Evolutionary conservation across 2,113 vertebrate species (phyloP).

Genomic region (Corythoichthys haematopterus): DNA sequence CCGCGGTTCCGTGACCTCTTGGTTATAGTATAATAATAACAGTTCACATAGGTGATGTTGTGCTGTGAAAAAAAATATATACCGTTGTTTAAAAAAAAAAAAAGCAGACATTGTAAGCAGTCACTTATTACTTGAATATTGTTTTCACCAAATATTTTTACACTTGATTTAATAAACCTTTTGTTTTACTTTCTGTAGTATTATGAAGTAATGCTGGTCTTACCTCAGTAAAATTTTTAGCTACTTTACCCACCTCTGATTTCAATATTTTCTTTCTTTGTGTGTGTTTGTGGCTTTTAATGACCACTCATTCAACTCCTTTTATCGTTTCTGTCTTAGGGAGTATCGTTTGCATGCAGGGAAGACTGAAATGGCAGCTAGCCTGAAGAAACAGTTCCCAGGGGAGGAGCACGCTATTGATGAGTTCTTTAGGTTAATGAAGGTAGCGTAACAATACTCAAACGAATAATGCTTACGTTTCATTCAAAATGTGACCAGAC

Average conservation of each 20-base stretch:
- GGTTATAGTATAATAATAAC: too few relatives aligned
- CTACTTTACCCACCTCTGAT: too few relatives aligned
- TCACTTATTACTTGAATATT: too few relatives aligned
- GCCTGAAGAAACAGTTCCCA: constrained; percentile 76
- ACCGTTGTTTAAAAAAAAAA: too few relatives aligned
- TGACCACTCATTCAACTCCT: background rate
- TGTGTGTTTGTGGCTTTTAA: background rate
- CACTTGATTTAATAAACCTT: background rate
- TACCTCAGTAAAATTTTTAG: too few relatives aligned
- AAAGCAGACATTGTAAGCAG: too few relatives aligned
- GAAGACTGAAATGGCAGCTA: constrained; percentile 67
- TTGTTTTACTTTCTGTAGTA: too few relatives aligned
- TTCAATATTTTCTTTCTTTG: background rate
- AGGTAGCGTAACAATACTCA: constrained; percentile 59
- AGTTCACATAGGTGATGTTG: too few relatives aligned
- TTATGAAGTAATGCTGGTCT: too few relatives aligned
- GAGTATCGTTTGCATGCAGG: constrained; percentile 69
- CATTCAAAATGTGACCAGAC: background rate
- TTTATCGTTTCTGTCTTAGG: constrained; percentile 20
- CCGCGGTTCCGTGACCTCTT: too few relatives aligned
- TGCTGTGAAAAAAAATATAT: too few relatives aligned
- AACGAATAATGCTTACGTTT: background rate
- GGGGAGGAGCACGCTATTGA: constrained; percentile 69
- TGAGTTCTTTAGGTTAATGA: constrained; percentile 75
- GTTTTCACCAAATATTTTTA: too few relatives aligned